Conservation (phyloP, 2,797 vertebrate species). For the Lagothrix lagotricha region DNA sequence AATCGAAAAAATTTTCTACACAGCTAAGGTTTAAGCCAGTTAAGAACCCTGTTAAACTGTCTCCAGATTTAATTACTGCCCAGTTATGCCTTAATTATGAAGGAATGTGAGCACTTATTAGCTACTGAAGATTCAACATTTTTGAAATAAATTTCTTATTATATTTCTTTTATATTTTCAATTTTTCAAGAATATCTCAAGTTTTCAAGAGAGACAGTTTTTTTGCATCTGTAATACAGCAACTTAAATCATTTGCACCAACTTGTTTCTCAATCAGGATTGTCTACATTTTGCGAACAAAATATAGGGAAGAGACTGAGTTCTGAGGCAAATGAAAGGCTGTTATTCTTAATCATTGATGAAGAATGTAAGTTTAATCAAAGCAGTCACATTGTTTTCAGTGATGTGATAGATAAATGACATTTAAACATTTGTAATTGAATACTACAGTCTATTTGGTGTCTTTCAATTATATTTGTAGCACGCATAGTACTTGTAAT, state of each 20-base stretch:
- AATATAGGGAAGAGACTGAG: neutral
- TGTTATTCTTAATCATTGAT: neutral
- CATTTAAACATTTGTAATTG: neutral
- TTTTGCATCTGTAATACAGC: neutral
- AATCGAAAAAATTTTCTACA: neutral
- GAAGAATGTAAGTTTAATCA: neutral
- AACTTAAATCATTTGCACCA: neutral
- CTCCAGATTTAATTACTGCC: neutral
- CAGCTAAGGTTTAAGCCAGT: neutral
- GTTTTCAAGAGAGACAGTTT: neutral
- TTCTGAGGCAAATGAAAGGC: neutral
- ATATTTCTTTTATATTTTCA: neutral
- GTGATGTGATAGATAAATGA: neutral
- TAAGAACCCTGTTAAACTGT: neutral
- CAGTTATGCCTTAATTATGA: neutral
- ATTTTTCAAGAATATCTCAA: neutral
- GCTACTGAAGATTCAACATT: neutral
- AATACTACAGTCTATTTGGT: neutral
- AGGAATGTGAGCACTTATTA: neutral
- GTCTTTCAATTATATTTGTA: neutral
- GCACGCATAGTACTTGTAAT: no score
- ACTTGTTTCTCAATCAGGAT: neutral
- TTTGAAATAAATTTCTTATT: neutral
- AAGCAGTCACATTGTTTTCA: neutral
- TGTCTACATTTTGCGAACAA: neutral